A percentile compares a stretch with the other conserved stretches of the same genome.
Evolutionary conservation across 2,113 vertebrate species (phyloP).

Genomic region (Acrocephalus kingi): DNA sequence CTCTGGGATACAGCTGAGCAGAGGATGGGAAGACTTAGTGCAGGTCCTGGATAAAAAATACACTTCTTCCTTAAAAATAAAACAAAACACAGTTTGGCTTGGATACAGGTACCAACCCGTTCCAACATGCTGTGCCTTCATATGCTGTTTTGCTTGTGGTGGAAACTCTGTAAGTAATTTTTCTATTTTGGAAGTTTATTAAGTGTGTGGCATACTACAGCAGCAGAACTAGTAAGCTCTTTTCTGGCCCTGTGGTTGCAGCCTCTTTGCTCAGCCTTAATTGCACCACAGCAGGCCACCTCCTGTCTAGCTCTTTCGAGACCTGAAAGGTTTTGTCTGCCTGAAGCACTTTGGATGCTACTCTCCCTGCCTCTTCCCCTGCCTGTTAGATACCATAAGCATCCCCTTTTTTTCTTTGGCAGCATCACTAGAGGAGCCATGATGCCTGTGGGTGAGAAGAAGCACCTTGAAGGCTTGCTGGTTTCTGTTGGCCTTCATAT

Average conservation of each 20-base stretch:
- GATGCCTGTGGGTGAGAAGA: not conserved
- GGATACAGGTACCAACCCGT: not conserved
- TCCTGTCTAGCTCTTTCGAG: not conserved
- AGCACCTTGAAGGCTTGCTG: accelerated
- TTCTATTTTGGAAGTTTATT: not conserved
- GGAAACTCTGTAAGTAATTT: not conserved
- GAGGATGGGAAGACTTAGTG: not conserved
- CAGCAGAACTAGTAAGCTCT: not conserved
- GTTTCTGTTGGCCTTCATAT: not conserved
- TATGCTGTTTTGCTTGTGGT: not conserved
- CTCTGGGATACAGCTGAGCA: not conserved
- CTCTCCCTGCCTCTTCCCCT: not conserved
- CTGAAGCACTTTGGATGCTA: accelerated
- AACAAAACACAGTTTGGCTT: not conserved
- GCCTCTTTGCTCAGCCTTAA: not conserved
- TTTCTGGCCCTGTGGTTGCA: not conserved
- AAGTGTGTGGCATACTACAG: not conserved
- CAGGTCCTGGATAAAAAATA: not conserved
- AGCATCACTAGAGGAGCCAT: not conserved
- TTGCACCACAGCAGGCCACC: accelerated
- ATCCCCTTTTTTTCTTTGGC: not conserved
- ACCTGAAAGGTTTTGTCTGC: not conserved
- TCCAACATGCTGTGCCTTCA: not conserved
- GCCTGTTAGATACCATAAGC: not conserved
- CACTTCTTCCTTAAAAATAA: not conserved